phyloP scores from a whole-genome alignment of 2,797 vertebrate species.

The Chaunax sp. region DNA sequence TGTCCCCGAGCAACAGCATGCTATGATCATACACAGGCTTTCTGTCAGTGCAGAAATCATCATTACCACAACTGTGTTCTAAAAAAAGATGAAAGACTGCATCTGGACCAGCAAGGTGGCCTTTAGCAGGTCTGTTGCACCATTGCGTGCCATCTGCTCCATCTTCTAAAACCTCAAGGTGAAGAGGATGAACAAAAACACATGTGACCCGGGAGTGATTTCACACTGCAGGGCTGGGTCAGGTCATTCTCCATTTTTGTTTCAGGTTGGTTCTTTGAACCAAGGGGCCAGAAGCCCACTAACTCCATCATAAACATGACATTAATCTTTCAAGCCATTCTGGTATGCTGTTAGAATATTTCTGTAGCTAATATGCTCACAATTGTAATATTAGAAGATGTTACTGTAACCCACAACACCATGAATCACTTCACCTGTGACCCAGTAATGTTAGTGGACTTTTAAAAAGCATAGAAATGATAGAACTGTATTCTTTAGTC shows the following conservation, averaged over 20 bases:
- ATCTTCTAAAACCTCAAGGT: conserved; percentile 79
- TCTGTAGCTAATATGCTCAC: conserved; percentile 39
- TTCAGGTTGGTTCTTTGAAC: conserved; percentile 73
- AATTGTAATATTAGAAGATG: conserved; percentile 53
- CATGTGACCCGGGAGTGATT: conserved; percentile 81
- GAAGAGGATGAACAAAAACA: conserved; percentile 79
- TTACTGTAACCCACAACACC: conserved; percentile 29
- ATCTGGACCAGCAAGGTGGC: conserved; percentile 73
- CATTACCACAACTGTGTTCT: conserved; percentile 67
- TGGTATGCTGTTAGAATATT: conserved; percentile 62
- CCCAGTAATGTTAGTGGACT: conserved; percentile 3
- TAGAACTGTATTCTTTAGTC: neutral
- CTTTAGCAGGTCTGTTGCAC: conserved; percentile 64
- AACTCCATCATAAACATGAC: conserved; percentile 75
- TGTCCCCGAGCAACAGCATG: conserved; percentile 67
- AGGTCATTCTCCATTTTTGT: conserved; percentile 74
- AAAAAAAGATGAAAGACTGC: conserved; percentile 77
- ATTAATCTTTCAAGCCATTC: conserved; percentile 72
- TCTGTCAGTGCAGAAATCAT: conserved; percentile 77
- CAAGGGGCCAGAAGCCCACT: conserved; percentile 63
- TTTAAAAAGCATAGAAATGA: neutral
- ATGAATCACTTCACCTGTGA: conserved; percentile 37
- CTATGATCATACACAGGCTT: conserved; percentile 73
- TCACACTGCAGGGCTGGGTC: conserved; percentile 74
- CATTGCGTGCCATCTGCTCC: conserved; percentile 75